Base-by-base conservation (phyloP, 1,140 invertebrate species). In the Teleopsis dalmanni region DNA sequence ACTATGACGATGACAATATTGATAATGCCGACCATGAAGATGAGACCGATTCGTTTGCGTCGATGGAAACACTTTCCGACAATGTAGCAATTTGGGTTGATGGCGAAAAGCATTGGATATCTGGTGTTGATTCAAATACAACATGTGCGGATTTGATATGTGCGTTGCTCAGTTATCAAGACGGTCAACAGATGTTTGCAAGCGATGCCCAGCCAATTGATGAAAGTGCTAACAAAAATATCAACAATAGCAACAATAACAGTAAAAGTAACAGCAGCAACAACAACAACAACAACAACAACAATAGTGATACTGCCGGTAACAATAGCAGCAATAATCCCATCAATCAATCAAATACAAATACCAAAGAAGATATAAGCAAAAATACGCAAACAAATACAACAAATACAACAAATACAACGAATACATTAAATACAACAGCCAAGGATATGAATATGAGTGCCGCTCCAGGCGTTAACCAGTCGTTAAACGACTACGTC, bases 61-160 rank as follows among this genome's bases (percentile, higher is more conserved):
- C 55, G 9, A 52, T 51, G 48, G 58, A 59, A 29, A 58, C 55
- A 1, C 23, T 52, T 11, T 54, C 56, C 37, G 78, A 81, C 56
- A 84, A 87, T 63, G 78, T 91, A n/a, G 83, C 84, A 0, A 81
- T 91, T 46, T 81, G 85, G 78, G 80, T 88, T 3, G 72, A 81
- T 45, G 85, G 84, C 19, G 79, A 82, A 51, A 80, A 84, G 60
- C 79, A 87, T 57, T 88, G 85, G 84, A 82, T 91, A 19, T 81
- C 85, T 3, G 87, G 87, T 9, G 78, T 89, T 6, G 78, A 79
- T 14, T 74, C 79, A 10, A 77, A 80, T 41, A 91, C 87, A 3
- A 89, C 87, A 1, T 88, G 86, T 59, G 78, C 81, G 31, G 85
- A 89, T 64, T 76, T 89, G 42, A 81, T 89, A 36, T 75, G 79